Percentiles rank a stretch among this genome's conserved stretches.
These are phyloP conservation scores for Mythimna ferrago DNA, from an alignment of 2,888 invertebrate genomes.

Conservation along the genomic window DNA sequence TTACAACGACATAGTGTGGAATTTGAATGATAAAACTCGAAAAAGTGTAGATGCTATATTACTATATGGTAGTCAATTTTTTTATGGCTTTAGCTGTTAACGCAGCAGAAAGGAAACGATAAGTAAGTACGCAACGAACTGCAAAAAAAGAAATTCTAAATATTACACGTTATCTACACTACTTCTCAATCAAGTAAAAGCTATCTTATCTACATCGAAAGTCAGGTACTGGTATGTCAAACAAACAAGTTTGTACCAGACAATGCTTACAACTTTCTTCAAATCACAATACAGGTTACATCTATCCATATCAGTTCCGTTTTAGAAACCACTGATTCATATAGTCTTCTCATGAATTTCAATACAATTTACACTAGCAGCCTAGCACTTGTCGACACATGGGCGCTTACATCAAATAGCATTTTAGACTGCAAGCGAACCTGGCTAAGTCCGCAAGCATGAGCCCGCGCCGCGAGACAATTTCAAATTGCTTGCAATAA, in stretches of 20 bases:
- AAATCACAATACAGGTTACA: conserved; percentile 42
- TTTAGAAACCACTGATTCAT: conserved; percentile 48
- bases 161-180: conserved; percentile 54
- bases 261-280: conserved; percentile 53
- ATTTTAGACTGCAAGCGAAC: conserved; percentile 61
- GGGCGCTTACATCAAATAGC: conserved; percentile 70
- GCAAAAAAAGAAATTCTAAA: conserved; percentile 18
- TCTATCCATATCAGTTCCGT: conserved; percentile 46
- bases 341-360: conserved; percentile 50
- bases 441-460: conserved; percentile 46
- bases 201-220: conserved; percentile 55
- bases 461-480: conserved; percentile 79
- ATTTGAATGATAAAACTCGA: conserved; percentile 18
- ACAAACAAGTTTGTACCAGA: conserved; percentile 47
- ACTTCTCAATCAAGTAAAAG: conserved; percentile 62
- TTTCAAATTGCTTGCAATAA: conserved; percentile 84
- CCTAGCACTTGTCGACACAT: conserved; percentile 72
- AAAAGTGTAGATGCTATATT: not conserved
- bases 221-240: conserved; percentile 45
- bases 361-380: conserved; percentile 68
- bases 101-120: not conserved
- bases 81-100: not conserved
- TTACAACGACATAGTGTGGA: conserved; percentile 12
- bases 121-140: not conserved
- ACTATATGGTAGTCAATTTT: not conserved